A percentile compares a stretch with the other conserved stretches of the same genome.
These are phyloP conservation scores for Gadus macrocephalus DNA, from an alignment of 2,113 vertebrate species.

Conservation along the genomic window DNA sequence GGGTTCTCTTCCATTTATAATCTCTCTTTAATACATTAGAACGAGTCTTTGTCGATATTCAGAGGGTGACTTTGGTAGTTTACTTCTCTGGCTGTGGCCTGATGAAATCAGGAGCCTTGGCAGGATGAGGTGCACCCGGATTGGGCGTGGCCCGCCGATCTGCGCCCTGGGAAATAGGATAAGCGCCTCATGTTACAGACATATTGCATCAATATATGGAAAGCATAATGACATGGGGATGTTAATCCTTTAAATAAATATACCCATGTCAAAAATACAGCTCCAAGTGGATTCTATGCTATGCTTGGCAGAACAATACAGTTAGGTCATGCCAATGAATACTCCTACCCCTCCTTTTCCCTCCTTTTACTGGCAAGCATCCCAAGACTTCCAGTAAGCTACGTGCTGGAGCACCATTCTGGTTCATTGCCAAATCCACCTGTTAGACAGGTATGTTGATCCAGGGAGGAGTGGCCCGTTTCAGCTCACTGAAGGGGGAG, in stretches of 20 bases:
- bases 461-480: constrained; percentile 25
- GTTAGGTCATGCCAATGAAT: constrained; percentile 45
- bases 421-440: constrained; percentile 45
- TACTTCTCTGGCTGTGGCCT: too few species aligned
- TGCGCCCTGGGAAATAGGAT: too few species aligned
- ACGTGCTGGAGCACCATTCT: constrained; percentile 42
- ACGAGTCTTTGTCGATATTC: background rate
- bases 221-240: background rate
- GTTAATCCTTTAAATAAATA: background rate
- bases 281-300: background rate
- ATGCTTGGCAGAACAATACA: constrained; percentile 34
- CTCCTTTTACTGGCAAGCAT: constrained; percentile 47
- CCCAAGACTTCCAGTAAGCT: constrained; percentile 54
- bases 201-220: background rate
- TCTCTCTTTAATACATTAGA: background rate
- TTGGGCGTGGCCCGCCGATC: too few species aligned
- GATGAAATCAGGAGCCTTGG: too few species aligned
- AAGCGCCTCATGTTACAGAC: too few species aligned
- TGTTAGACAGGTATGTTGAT: constrained; percentile 55
- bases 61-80: background rate
- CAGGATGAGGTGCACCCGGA: too few species aligned
- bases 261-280: too few species aligned
- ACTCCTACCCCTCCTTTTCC: constrained; percentile 13
- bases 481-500: background rate
- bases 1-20: too few species aligned